Base-by-base conservation (phyloP, 2,113 vertebrate species). In the Calyptomena viridis region DNA sequence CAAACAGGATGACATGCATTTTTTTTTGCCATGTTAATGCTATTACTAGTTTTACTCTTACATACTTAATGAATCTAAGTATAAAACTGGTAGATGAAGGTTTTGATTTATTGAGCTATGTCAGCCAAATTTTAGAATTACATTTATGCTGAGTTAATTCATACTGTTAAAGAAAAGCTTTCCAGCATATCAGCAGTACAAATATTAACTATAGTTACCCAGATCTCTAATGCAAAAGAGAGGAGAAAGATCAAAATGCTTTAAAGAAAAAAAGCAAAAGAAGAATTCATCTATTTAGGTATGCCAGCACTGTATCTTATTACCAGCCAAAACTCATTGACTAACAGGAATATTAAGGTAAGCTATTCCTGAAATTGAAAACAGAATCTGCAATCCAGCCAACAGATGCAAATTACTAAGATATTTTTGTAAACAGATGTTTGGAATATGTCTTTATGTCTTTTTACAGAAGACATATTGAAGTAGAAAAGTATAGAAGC, bases 391-490 rank as follows among this genome's bases (percentile, higher is more conserved):
- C 75, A 90, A 84, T 95, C 52, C 39, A 89, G 72, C 67, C 60
- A 79, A 94, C 49, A 82, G 72, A 95, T 81, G 49, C 25, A 96
- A 95, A 95, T 92, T 88, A 85, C 81, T 31, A 84, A 86, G 72
- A n/a, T 64, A 88, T 90, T 93, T 96, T 93, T 91, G 46, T 60
- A 95, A 95, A 91, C 6, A 74, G 50, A 59, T 94, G 49, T 82
- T 92, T 76, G 62, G 40, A 93, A 91, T 55, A 80, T n/a, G n/a
- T n/a, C n/a, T n/a, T n/a, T n/a, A n/a, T n/a, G n/a, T 58, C 40
- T 84, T 95, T 90, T 89, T 92, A 79, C 10, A 67, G 75, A 91
- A 74, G 49, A 74, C 44, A 84, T 49, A 60, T 77, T 79, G 82
- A 96, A 86, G 64, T 64, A 86, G 63, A 66, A 77, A 96, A 83